These are phyloP conservation scores for Ginglymostoma cirratum DNA, from an alignment of 2,113 vertebrate genomes.

Conservation along the genomic window DNA sequence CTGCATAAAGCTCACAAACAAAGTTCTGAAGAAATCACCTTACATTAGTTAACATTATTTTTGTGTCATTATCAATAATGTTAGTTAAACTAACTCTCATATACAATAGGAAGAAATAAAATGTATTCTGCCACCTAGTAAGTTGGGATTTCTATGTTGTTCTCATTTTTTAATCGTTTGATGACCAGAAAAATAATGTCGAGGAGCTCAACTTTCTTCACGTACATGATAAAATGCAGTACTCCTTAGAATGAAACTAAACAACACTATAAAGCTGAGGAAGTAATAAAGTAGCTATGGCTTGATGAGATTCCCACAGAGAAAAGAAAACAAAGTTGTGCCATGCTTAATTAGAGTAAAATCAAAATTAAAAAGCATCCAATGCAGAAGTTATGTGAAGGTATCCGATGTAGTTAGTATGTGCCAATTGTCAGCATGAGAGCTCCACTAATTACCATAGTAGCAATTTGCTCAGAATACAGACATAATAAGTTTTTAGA, in stretches of 20 bases:
- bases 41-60: background rate
- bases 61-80: background rate
- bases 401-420: constrained; percentile 24
- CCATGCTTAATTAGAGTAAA: constrained; percentile 10
- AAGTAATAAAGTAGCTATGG: constrained; percentile 27
- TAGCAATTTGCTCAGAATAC: constrained; percentile 21
- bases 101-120: background rate
- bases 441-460: constrained; percentile 30
- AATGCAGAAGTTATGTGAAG: background rate
- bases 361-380: constrained; percentile 5
- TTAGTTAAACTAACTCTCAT: background rate
- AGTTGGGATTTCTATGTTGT: background rate
- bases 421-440: constrained; percentile 16
- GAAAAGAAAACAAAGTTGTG: constrained; percentile 33
- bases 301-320: background rate
- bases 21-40: background rate
- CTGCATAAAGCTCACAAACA: background rate
- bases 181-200: background rate
- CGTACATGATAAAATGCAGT: constrained; percentile 9
- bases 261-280: constrained; percentile 1
- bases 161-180: background rate
- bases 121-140: background rate
- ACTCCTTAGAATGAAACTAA: background rate
- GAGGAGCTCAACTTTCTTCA: background rate
- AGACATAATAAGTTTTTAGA: constrained; percentile 4